Conservation (phyloP, 2,113 vertebrate species). For the Platycercus adscitus region DNA sequence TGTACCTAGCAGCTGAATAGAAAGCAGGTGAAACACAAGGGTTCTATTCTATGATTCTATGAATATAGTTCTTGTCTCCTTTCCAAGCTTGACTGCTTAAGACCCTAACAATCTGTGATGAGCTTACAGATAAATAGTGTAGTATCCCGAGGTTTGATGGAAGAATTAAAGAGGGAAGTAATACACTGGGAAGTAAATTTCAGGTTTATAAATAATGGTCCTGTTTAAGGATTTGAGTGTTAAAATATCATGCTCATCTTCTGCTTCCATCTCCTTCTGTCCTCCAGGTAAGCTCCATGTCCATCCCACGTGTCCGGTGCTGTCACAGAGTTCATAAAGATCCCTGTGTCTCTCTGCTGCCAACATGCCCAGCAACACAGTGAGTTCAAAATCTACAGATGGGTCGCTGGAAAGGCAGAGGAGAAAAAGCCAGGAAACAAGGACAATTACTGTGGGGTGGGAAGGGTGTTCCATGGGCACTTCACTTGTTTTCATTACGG, state of each 20-base stretch:
- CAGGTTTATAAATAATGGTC: neutral
- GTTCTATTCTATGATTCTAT: too few species aligned
- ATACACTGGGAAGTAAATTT: neutral
- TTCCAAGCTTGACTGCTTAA: neutral
- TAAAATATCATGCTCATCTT: neutral
- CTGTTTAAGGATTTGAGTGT: neutral
- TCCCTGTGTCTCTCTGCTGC: neutral
- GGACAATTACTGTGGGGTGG: neutral
- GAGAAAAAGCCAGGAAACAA: neutral
- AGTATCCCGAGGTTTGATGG: neutral
- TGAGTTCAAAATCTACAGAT: slow-evolving; percentile 7
- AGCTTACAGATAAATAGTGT: neutral
- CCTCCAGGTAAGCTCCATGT: slow-evolving; percentile 4
- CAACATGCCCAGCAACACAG: neutral
- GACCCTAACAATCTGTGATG: neutral
- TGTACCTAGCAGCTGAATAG: neutral
- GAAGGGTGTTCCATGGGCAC: neutral
- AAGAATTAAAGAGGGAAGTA: neutral
- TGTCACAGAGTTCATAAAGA: neutral
- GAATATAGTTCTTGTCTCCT: neutral
- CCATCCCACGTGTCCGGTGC: neutral
- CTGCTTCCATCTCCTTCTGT: neutral
- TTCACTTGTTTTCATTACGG: neutral
- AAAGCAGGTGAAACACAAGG: neutral
- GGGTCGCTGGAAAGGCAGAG: neutral